Evolutionary conservation across 2,797 vertebrate genomes (phyloP).

Genomic region (Gallirallus australis): DNA sequence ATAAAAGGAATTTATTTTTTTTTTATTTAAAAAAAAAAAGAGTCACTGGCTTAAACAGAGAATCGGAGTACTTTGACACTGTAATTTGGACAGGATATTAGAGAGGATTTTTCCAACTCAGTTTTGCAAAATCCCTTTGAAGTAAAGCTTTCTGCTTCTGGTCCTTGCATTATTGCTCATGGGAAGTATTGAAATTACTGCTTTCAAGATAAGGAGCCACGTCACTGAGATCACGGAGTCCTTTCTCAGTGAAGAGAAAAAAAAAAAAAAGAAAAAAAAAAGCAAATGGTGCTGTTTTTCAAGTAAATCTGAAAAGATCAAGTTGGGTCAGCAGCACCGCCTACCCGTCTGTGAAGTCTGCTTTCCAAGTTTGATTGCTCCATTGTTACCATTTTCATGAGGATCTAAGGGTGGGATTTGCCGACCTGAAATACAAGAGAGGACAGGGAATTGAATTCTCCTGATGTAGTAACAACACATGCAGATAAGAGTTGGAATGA

Average conservation of each 20-base stretch:
- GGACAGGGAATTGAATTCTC: conserved; percentile 6
- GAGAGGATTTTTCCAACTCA: conserved; percentile 30
- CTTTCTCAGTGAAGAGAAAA: neutral
- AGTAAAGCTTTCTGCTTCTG: conserved; percentile 34
- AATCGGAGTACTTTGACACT: neutral
- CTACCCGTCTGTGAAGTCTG: conserved; percentile 78
- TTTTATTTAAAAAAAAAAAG: neutral
- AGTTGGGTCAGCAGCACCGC: conserved; percentile 89
- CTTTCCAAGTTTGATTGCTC: conserved; percentile 89
- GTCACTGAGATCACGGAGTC: conserved; percentile 11
- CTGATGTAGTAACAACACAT: neutral
- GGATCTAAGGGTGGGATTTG: conserved; percentile 94
- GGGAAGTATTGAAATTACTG: neutral
- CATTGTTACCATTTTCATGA: conserved; percentile 88
- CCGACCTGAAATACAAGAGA: conserved; percentile 84
- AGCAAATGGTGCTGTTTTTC: conserved; percentile 50
- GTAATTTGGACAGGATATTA: conserved; percentile 51
- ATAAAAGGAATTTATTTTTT: conserved; percentile 19
- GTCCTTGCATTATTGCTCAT: conserved; percentile 26
- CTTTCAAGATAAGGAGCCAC: conserved; percentile 36
- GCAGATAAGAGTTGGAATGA: neutral
- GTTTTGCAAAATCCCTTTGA: conserved; percentile 55
- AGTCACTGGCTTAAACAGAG: conserved; percentile 26
- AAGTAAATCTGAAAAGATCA: conserved; percentile 27
- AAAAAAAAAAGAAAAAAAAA: neutral